Base-by-base conservation (phyloP, 2,888 invertebrate genomes). In the Epicampocera succincta region DNA sequence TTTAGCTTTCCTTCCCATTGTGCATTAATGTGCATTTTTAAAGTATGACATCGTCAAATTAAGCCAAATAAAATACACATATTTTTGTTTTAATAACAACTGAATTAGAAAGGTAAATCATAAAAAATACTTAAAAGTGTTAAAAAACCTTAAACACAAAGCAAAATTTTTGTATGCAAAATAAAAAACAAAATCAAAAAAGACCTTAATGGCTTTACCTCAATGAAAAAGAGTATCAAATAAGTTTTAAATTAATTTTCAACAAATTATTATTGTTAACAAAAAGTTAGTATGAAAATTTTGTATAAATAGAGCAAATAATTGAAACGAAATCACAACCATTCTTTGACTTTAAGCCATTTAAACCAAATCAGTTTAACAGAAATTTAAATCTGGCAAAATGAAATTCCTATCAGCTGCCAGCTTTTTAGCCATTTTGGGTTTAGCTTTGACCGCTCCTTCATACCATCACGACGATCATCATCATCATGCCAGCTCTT, bases 351-450 rank as follows among this genome's bases (percentile, higher is more conserved):
- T 54, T 15, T 54, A 44, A 56, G 3, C 46, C 29, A n/a, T 9
- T 21, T 17, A 56, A 58, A 61, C 33, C 29, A 29, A 50, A 29
- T 8, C 40, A 33, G 4, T 12, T 9, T 21, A 46, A 17, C 12
- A 12, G 38, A 56, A 33, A 33, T 3, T 25, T 58, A n/a, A 66
- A n/a, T 33, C 33, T 48, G 29, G 8, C 0, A 33, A 56, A 9
- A 71, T 80, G 74, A 74, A 65, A 60, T 60, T 42, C 52, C 25
- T 80, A 11, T 42, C 15, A 8, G 58, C 69, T 48, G 38, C 21
- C 15, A 44, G 12, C 13, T 44, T 71, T 12, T 17, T 75, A n/a
- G 54, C 50, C 40, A 8, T 69, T 44, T 56, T 25, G 25, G 69
- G 54, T 25, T 56, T 54, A 19, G 21, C 63, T n/a, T 21, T 52